A percentile compares a stretch with the other conserved stretches of the same genome.
phyloP scores from a whole-genome alignment of 2,113 vertebrate genomes.

The Microcebus lehilahytsara region DNA sequence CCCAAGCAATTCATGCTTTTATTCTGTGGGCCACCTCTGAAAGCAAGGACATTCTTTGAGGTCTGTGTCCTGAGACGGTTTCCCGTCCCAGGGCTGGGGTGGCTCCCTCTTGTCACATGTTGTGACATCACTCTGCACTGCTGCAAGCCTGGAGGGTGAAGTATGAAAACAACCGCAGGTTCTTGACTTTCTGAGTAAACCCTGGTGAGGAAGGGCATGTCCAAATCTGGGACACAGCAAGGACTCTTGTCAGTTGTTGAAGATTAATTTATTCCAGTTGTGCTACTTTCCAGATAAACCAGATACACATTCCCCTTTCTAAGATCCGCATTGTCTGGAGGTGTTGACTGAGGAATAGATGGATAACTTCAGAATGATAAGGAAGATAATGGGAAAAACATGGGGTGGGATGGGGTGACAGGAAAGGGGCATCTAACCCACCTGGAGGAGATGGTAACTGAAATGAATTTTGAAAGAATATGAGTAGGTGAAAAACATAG shows the following conservation, averaged over 20 bases:
- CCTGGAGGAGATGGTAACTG: background rate
- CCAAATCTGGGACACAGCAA: background rate
- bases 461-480: background rate
- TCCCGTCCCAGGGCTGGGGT: conserved; percentile 54
- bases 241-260: background rate
- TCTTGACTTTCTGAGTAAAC: conserved; percentile 13
- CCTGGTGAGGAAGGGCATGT: background rate
- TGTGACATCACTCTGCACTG: conserved; percentile 70
- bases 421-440: background rate
- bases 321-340: background rate
- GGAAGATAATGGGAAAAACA: background rate
- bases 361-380: background rate
- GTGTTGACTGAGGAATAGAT: background rate
- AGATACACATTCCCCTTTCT: background rate
- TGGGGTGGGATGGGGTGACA: background rate
- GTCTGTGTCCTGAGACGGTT: conserved; percentile 67
- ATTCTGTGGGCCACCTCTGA: conserved; percentile 27
- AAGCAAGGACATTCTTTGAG: conserved; percentile 78
- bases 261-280: background rate
- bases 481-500: background rate
- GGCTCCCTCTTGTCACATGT: conserved; percentile 72
- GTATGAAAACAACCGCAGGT: background rate
- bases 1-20: conserved; percentile 11
- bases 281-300: background rate
- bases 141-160: background rate